phyloP scores from a whole-genome alignment of 2,113 vertebrate species.

The Tetraodon nigroviridis region DNA sequence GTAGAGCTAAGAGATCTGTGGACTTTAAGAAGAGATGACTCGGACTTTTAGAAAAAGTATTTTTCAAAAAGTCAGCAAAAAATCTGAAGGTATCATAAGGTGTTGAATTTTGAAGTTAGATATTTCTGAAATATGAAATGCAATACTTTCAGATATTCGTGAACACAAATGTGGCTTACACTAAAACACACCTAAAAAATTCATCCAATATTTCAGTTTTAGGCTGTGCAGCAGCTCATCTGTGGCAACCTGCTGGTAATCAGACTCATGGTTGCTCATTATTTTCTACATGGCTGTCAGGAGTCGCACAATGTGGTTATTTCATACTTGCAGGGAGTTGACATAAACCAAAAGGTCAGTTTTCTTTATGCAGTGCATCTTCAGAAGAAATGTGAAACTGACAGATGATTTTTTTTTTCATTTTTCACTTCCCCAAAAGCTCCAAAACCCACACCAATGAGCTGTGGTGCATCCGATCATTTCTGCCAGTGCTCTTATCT shows the following conservation, averaged over 20 bases:
- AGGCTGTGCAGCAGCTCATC: constrained; percentile 34
- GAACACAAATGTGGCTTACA: constrained; percentile 10
- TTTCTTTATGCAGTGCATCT: neutral
- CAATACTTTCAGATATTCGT: constrained; percentile 6
- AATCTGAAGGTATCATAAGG: neutral
- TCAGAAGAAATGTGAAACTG: neutral
- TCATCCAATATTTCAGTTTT: constrained; percentile 4
- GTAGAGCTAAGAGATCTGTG: constrained; percentile 3
- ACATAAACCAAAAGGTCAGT: constrained; percentile 1
- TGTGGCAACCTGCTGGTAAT: constrained; percentile 49
- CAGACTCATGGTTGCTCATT: constrained; percentile 52
- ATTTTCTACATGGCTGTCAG: constrained; percentile 51
- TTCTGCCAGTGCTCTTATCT: neutral
- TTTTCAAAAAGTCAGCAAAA: constrained; percentile 1
- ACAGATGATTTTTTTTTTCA: constrained; percentile 24
- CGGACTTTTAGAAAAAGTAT: constrained; percentile 4
- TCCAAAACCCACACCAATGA: constrained; percentile 8
- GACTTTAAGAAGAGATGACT: constrained; percentile 4
- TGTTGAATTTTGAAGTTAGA: too few species aligned
- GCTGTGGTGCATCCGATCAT: neutral
- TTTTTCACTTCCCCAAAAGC: constrained; percentile 10
- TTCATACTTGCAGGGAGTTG: constrained; percentile 19
- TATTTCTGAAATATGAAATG: neutral
- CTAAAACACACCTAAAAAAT: constrained; percentile 22
- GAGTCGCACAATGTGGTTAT: constrained; percentile 28